Conservation (phyloP, 2,797 vertebrate genomes). For the Amblyopsis hoosieri region DNA sequence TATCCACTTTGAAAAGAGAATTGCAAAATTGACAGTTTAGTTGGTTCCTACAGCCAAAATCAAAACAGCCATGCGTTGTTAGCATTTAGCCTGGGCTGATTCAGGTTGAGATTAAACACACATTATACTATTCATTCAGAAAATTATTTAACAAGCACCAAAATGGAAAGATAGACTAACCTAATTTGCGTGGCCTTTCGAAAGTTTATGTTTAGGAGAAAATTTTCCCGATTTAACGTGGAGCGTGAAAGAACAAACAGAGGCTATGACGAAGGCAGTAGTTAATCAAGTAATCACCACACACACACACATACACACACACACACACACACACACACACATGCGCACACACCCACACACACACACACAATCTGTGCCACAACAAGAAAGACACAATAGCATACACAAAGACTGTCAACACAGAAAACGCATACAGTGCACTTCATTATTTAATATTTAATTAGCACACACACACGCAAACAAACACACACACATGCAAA, state of each 20-base stretch:
- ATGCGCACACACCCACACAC: neutral
- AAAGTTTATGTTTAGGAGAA: slow-evolving; percentile 4
- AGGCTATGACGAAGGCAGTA: slow-evolving; percentile 22
- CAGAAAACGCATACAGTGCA: too few relatives aligned
- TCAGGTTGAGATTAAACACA: slow-evolving; percentile 28
- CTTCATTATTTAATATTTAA: too few relatives aligned
- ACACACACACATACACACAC: slow-evolving; percentile 9
- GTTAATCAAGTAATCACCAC: slow-evolving; percentile 45
- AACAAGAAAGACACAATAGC: too few relatives aligned
- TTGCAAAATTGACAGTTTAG: slow-evolving; percentile 31
- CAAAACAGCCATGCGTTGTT: slow-evolving; percentile 26
- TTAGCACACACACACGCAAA: neutral
- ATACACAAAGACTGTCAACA: too few relatives aligned
- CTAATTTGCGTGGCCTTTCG: slow-evolving; percentile 9
- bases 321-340: neutral
- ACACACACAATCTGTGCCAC: neutral
- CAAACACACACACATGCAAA: slow-evolving; percentile 3
- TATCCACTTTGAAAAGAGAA: slow-evolving; percentile 15
- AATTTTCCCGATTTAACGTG: slow-evolving; percentile 13
- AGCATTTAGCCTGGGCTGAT: slow-evolving; percentile 44
- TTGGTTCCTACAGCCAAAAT: slow-evolving; percentile 31
- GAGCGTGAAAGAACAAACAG: slow-evolving; percentile 15
- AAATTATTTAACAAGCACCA: slow-evolving; percentile 10
- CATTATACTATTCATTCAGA: slow-evolving; percentile 34
- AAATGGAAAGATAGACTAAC: slow-evolving; percentile 21